Conservation (phyloP, 2,888 invertebrate species). For the Ichneumoninae sp. region DNA sequence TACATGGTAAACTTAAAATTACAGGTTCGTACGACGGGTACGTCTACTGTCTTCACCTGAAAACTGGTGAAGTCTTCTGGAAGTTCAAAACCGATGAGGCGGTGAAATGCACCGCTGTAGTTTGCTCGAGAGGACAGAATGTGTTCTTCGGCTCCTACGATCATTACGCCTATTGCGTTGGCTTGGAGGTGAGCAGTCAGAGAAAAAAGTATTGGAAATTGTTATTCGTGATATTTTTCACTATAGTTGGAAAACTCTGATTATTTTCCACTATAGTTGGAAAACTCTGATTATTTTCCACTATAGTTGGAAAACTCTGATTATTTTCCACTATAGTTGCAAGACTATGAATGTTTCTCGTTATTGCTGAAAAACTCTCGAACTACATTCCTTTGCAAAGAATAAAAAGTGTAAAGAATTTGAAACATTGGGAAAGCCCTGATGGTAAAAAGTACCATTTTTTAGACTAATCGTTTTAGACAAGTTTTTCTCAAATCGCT, state of each 20-base stretch:
- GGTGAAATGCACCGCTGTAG: slow-evolving; percentile 88
- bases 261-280: too few relatives aligned
- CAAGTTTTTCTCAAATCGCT: not conserved
- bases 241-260: too few relatives aligned
- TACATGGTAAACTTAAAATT: slow-evolving; percentile 44
- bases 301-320: too few relatives aligned
- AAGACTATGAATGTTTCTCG: too few relatives aligned
- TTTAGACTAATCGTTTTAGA: too few relatives aligned
- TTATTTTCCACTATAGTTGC: too few relatives aligned
- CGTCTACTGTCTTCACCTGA: slow-evolving; percentile 88
- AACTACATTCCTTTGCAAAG: too few relatives aligned
- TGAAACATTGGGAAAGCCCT: too few relatives aligned
- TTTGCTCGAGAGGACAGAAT: slow-evolving; percentile 81
- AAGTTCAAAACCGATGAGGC: slow-evolving; percentile 86
- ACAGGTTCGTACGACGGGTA: slow-evolving; percentile 90
- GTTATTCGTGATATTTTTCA: slow-evolving; percentile 1
- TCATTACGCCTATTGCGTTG: slow-evolving; percentile 87
- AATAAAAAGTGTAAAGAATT: too few relatives aligned
- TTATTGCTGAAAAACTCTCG: too few relatives aligned
- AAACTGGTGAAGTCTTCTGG: slow-evolving; percentile 87
- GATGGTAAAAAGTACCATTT: too few relatives aligned
- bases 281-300: too few relatives aligned
- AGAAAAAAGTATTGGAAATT: not conserved
- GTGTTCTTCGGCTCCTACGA: slow-evolving; percentile 91
- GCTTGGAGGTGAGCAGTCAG: slow-evolving; percentile 84